Percentiles rank a stretch among this genome's conserved stretches.
Evolutionary conservation across 2,888 invertebrate species (phyloP).

Genomic region (Mechanitis mazaeus): DNA sequence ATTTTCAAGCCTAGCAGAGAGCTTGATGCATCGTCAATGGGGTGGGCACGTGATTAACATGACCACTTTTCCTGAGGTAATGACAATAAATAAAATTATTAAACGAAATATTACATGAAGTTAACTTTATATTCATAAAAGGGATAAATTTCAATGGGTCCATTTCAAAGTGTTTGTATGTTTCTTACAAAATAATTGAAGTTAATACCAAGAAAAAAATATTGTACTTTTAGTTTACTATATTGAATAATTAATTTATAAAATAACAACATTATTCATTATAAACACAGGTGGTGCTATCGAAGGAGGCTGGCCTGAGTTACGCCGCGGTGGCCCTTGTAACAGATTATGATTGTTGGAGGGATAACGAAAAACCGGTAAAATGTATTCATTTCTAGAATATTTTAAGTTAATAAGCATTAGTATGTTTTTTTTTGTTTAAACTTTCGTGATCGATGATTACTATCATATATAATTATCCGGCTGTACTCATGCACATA

Average conservation of each 20-base stretch:
- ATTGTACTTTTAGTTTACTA: no score
- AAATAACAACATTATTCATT: no score
- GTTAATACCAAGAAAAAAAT: no score
- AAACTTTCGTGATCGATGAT: no score
- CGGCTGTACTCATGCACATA: no score
- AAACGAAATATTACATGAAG: not conserved
- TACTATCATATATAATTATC: no score
- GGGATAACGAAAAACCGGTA: constrained; percentile 76
- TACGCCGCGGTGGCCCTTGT: constrained; percentile 95
- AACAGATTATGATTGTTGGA: constrained; percentile 99
- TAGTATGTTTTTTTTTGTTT: no score
- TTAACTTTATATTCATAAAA: not conserved
- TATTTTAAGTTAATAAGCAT: no score
- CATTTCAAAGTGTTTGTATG: no score
- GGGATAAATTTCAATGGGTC: no score
- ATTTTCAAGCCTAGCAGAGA: constrained; percentile 95
- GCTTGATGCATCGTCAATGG: constrained; percentile 89
- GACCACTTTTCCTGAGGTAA: constrained; percentile 97
- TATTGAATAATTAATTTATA: no score
- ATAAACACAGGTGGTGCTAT: constrained; percentile 83
- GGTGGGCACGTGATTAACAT: constrained; percentile 96
- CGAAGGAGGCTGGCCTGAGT: constrained; percentile 95
- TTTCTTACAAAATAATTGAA: no score
- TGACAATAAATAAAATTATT: constrained; percentile 1
- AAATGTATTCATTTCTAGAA: constrained; percentile 26